Evolutionary conservation across 2,797 vertebrate genomes (phyloP).

Genomic region (Echeneis naucrates): DNA sequence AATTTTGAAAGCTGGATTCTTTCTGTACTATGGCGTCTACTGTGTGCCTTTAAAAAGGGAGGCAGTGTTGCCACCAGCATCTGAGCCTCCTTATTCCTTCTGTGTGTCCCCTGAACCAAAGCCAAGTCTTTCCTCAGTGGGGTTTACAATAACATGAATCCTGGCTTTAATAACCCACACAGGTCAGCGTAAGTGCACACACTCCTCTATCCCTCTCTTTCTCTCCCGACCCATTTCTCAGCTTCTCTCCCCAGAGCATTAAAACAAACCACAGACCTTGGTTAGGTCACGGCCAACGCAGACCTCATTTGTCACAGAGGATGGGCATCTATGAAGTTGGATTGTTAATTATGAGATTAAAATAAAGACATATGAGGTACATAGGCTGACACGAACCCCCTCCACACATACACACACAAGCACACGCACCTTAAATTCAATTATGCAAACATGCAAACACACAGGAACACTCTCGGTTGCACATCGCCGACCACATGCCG

Average conservation of each 20-base stretch:
- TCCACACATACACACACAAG: not conserved
- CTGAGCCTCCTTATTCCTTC: constrained; percentile 57
- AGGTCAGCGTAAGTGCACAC: constrained; percentile 67
- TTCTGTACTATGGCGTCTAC: constrained; percentile 13
- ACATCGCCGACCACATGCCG: constrained; percentile 19
- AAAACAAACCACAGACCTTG: constrained; percentile 76
- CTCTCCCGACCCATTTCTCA: constrained; percentile 72
- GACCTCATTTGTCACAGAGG: constrained; percentile 82
- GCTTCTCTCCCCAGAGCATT: constrained; percentile 71
- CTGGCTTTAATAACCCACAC: constrained; percentile 64
- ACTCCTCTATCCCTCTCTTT: constrained; percentile 44
- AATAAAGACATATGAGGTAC: constrained; percentile 76
- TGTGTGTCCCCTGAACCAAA: constrained; percentile 69
- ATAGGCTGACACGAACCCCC: constrained; percentile 12
- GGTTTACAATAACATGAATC: constrained; percentile 69
- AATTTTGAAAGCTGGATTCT: constrained; percentile 35
- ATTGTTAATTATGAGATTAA: constrained; percentile 79
- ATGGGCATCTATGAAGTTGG: constrained; percentile 70
- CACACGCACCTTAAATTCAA: constrained; percentile 44
- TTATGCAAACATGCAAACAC: constrained; percentile 37
- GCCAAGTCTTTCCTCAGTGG: constrained; percentile 57
- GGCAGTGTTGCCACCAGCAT: constrained; percentile 25
- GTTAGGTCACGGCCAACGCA: constrained; percentile 79
- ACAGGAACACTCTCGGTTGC: constrained; percentile 29
- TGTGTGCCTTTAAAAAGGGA: constrained; percentile 39